Conservation (phyloP, 1,140 invertebrate genomes). For the Probaryconus sp. region DNA sequence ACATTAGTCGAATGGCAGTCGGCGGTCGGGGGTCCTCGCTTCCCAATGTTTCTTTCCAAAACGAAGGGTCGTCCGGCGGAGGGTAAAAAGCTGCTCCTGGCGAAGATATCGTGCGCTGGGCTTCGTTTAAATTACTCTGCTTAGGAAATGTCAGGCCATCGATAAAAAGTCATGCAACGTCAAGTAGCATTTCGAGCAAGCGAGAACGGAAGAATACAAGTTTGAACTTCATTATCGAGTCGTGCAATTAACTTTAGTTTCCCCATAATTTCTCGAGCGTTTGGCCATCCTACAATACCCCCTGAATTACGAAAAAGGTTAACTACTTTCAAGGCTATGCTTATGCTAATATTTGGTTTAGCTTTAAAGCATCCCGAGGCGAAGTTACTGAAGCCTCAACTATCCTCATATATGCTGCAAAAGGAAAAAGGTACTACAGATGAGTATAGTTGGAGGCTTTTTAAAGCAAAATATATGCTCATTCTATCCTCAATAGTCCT, state of each 20-base stretch:
- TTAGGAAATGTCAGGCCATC: constrained; percentile 78
- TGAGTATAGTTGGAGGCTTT: too few species aligned
- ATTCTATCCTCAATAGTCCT: too few species aligned
- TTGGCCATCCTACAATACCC: constrained; percentile 38
- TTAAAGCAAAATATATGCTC: too few species aligned
- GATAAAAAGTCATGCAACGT: constrained; percentile 79
- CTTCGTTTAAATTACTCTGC: constrained; percentile 63
- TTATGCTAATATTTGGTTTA: not conserved
- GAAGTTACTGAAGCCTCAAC: too few species aligned
- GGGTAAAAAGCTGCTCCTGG: constrained; percentile 70
- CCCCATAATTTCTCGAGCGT: constrained; percentile 43
- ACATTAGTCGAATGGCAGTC: constrained; percentile 57
- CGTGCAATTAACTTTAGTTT: constrained; percentile 62
- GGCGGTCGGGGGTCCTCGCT: constrained; percentile 51
- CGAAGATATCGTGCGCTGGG: constrained; percentile 65
- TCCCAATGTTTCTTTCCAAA: constrained; percentile 46
- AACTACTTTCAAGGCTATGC: constrained; percentile 29
- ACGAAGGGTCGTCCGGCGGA: constrained; percentile 56
- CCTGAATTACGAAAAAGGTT: constrained; percentile 59
- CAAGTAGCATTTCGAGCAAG: constrained; percentile 63
- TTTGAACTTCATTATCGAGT: constrained; percentile 65
- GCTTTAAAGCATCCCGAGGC: too few species aligned
- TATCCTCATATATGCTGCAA: too few species aligned
- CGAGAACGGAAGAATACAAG: constrained; percentile 51
- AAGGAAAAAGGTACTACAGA: too few species aligned